These are phyloP conservation scores for Drosophila neutralis DNA, from an alignment of 2,888 invertebrate genomes.

Conservation along the genomic window DNA sequence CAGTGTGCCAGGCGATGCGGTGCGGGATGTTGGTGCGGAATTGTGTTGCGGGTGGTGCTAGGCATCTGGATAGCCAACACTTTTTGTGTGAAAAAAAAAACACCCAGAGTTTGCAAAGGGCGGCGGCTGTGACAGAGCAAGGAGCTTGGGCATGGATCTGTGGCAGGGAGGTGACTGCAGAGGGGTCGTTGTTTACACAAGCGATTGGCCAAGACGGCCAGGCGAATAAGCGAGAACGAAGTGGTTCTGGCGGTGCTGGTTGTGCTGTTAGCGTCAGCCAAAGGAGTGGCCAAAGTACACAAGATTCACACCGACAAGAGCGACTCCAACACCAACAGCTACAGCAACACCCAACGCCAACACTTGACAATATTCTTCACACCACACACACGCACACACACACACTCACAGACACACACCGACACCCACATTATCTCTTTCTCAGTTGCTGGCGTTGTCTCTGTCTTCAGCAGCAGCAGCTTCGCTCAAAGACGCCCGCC, in stretches of 20 bases:
- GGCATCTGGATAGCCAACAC: slow-evolving; percentile 68
- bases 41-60: slow-evolving; percentile 3
- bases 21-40: background rate
- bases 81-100: slow-evolving; percentile 73
- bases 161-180: background rate
- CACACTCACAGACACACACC: background rate
- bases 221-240: slow-evolving; percentile 29
- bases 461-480: slow-evolving; percentile 40
- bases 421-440: background rate
- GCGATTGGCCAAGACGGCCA: slow-evolving; percentile 83
- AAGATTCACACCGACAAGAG: slow-evolving; percentile 82
- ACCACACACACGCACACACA: slow-evolving; percentile 16
- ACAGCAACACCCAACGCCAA: slow-evolving; percentile 58
- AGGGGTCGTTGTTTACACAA: slow-evolving; percentile 82
- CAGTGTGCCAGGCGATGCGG: background rate
- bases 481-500: background rate
- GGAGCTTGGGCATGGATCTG: background rate
- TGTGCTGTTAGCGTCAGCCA: slow-evolving; percentile 45
- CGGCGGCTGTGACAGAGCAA: slow-evolving; percentile 14
- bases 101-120: slow-evolving; percentile 35
- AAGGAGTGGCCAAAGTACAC: slow-evolving; percentile 85
- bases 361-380: slow-evolving; percentile 69
- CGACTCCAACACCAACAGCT: slow-evolving; percentile 49
- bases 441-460: slow-evolving; percentile 37
- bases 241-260: slow-evolving; percentile 7